These are phyloP conservation scores for Tympanuchus pallidicinctus DNA, from an alignment of 2,113 vertebrate species.

Conservation along the genomic window DNA sequence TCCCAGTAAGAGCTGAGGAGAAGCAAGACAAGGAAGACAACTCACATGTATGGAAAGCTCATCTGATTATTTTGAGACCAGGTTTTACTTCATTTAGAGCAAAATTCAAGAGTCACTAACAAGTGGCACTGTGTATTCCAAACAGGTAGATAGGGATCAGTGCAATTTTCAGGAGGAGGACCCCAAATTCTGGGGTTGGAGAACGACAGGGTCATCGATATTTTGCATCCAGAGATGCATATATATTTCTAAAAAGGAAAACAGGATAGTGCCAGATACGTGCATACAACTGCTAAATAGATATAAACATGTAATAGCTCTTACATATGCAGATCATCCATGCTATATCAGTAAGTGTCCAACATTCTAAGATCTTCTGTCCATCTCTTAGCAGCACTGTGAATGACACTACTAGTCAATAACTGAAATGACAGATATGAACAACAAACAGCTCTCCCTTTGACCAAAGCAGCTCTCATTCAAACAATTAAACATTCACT, in stretches of 20 bases:
- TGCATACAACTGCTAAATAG: background rate
- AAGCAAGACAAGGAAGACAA: background rate
- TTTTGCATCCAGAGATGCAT: background rate
- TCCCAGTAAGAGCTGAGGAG: background rate
- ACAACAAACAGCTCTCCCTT: background rate
- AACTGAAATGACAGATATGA: background rate
- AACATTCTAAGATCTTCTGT: background rate
- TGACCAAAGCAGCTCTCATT: background rate
- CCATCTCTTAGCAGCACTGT: background rate
- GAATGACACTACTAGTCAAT: background rate
- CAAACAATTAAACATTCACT: background rate
- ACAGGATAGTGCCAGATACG: background rate
- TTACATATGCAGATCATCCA: background rate
- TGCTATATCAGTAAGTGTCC: background rate
- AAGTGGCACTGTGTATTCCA: background rate
- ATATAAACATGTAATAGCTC: background rate
- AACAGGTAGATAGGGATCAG: background rate
- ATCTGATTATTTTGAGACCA: background rate
- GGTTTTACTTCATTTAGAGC: background rate
- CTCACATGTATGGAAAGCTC: background rate
- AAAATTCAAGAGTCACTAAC: background rate
- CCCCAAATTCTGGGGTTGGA: background rate
- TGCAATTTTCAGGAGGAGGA: background rate
- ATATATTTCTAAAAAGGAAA: background rate
- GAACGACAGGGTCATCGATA: background rate